Percentiles rank a stretch among this genome's conserved stretches.
Evolutionary conservation across 2,888 invertebrate species (phyloP).

Genomic region (Rhamphomyia laevipes): DNA sequence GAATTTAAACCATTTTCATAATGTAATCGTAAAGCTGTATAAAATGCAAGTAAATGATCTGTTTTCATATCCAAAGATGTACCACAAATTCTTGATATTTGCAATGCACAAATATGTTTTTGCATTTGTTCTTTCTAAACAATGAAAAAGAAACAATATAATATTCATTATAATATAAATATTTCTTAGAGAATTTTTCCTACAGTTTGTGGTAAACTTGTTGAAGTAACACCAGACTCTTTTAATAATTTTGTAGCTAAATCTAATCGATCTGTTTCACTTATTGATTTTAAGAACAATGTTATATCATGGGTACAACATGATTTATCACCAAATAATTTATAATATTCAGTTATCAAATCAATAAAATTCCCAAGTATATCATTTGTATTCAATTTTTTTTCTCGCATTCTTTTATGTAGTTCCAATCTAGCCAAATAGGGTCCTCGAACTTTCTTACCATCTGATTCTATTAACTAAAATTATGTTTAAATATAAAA

Average conservation of each 20-base stretch:
- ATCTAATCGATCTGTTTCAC: slow-evolving; percentile 43
- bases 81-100: slow-evolving; percentile 62
- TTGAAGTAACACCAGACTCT: slow-evolving; percentile 52
- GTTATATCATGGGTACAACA: slow-evolving; percentile 78
- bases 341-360: slow-evolving; percentile 65
- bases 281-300: slow-evolving; percentile 56
- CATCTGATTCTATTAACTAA: slow-evolving; percentile 42
- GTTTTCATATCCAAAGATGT: slow-evolving; percentile 45
- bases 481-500: slow-evolving; percentile 13
- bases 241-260: slow-evolving; percentile 47
- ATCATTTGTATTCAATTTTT: slow-evolving; percentile 41
- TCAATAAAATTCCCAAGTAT: slow-evolving; percentile 53
- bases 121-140: slow-evolving; percentile 62
- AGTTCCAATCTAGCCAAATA: slow-evolving; percentile 73
- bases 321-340: slow-evolving; percentile 69
- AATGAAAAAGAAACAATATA: slow-evolving; percentile 1
- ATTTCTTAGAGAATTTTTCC: slow-evolving; percentile 23
- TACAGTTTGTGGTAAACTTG: slow-evolving; percentile 51
- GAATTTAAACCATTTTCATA: slow-evolving; percentile 50
- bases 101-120: slow-evolving; percentile 66
- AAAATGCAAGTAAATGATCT: slow-evolving; percentile 45
- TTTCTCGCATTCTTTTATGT: slow-evolving; percentile 47
- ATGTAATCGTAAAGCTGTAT: slow-evolving; percentile 48
- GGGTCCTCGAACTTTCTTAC: slow-evolving; percentile 59
- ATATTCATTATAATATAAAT: not conserved